A percentile compares a stretch with the other conserved stretches of the same genome.
Conservation (phyloP, 2,113 vertebrate genomes). For the Ceyx margarethae region DNA sequence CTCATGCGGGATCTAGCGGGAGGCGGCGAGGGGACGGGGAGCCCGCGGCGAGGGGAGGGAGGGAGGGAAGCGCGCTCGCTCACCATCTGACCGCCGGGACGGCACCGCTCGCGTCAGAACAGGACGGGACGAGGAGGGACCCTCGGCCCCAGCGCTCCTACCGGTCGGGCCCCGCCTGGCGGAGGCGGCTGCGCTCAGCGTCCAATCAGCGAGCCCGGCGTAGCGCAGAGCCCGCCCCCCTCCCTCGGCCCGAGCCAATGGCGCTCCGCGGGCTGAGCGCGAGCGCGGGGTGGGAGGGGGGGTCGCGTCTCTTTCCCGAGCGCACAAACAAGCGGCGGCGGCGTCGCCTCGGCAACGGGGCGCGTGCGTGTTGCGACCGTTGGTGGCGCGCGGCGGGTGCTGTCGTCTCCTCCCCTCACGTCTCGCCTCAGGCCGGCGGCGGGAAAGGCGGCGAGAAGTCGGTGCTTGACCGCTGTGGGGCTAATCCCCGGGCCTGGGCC, state of each 20-base stretch:
- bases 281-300: too few relatives aligned
- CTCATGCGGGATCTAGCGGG: too few relatives aligned
- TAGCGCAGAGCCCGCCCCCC: fast-evolving
- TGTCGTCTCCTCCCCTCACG: neutral
- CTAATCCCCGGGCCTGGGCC: too few relatives aligned
- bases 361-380: neutral
- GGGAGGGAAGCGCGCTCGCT: constrained; percentile 1
- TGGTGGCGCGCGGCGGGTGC: neutral
- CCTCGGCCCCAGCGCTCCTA: neutral
- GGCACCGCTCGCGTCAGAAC: neutral
- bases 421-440: too few relatives aligned
- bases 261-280: fast-evolving
- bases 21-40: neutral
- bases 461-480: neutral
- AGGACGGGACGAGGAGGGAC: too few relatives aligned
- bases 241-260: neutral
- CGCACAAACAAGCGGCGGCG: neutral
- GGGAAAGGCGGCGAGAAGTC: neutral
- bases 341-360: neutral
- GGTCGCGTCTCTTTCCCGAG: neutral
- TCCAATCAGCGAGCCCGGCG: neutral
- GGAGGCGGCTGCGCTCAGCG: neutral
- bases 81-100: constrained; percentile 13
- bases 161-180: neutral
- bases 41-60: neutral